Conservation (phyloP, 2,797 vertebrate genomes). For the Esox masquinongy region DNA sequence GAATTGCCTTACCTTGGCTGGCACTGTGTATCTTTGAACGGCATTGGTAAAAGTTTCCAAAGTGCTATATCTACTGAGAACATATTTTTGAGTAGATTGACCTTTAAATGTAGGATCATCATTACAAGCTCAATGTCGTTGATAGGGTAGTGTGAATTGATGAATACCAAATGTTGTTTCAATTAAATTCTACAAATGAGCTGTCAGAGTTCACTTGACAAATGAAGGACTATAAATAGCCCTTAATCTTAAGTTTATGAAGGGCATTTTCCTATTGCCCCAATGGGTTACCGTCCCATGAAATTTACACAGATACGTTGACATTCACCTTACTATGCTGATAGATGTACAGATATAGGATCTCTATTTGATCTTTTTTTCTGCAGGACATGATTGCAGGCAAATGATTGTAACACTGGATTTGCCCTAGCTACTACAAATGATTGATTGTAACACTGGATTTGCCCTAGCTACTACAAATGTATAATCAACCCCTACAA, state of each 20-base stretch:
- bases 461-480: too few species aligned
- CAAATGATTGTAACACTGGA: too few species aligned
- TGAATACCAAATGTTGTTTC: constrained; percentile 16
- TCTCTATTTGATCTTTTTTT: too few species aligned
- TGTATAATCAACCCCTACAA: too few species aligned
- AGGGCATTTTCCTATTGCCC: background rate
- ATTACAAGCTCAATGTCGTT: constrained; percentile 18
- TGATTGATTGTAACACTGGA: too few species aligned
- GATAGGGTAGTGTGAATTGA: constrained; percentile 16
- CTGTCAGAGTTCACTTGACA: constrained; percentile 8
- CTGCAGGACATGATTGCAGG: too few species aligned
- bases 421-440: too few species aligned
- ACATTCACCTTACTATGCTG: background rate
- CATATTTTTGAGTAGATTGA: constrained; percentile 3
- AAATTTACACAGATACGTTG: background rate
- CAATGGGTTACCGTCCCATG: background rate
- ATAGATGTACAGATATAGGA: background rate
- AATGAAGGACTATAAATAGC: constrained; percentile 2
- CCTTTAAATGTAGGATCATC: constrained; percentile 8
- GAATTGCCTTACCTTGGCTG: background rate
- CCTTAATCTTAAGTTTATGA: background rate
- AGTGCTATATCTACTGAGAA: background rate
- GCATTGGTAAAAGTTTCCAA: background rate
- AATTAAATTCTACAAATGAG: constrained; percentile 17
- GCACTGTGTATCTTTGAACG: background rate